These are phyloP conservation scores for Odontothrips loti DNA, from an alignment of 2,888 invertebrate species.

Conservation along the genomic window DNA sequence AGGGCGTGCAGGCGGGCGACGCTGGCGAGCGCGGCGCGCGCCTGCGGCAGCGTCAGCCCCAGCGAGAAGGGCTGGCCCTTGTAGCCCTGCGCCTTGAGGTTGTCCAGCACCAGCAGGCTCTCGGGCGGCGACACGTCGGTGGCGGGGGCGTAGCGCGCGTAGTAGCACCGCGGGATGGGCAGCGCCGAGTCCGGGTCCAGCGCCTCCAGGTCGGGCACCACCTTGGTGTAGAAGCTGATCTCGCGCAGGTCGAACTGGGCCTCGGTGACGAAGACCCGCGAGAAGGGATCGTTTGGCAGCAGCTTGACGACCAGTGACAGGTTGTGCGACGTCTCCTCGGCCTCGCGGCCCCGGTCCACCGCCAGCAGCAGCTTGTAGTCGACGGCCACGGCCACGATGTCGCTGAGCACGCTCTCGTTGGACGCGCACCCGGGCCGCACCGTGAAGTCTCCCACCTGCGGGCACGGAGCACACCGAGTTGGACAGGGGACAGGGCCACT, in stretches of 20 bases:
- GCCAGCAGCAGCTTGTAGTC: slow-evolving; percentile 54
- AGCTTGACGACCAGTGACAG: slow-evolving; percentile 66
- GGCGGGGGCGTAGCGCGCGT: slow-evolving; percentile 58
- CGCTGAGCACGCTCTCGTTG: slow-evolving; percentile 69
- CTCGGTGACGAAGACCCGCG: slow-evolving; percentile 73
- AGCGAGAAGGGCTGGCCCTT: slow-evolving; percentile 64
- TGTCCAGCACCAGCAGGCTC: slow-evolving; percentile 70
- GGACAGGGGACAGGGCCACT: not conserved
- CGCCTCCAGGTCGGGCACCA: slow-evolving; percentile 63
- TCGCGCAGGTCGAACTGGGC: slow-evolving; percentile 78
- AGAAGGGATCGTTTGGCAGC: slow-evolving; percentile 73
- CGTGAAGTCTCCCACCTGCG: slow-evolving; percentile 51
- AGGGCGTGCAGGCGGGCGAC: slow-evolving; percentile 70
- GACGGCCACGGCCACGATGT: slow-evolving; percentile 70
- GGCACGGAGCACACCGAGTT: slow-evolving; percentile 32
- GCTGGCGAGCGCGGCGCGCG: slow-evolving; percentile 64
- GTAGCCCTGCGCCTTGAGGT: slow-evolving; percentile 60
- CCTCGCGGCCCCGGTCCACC: slow-evolving; percentile 41
- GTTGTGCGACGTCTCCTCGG: slow-evolving; percentile 39
- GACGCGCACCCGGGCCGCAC: slow-evolving; percentile 58
- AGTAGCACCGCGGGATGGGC: slow-evolving; percentile 67
- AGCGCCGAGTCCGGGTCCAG: slow-evolving; percentile 50
- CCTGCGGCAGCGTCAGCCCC: slow-evolving; percentile 61
- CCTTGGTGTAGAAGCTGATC: slow-evolving; percentile 76
- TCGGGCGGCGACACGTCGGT: slow-evolving; percentile 52